Evolutionary conservation across 2,797 vertebrate genomes (phyloP).

Genomic region (Chromis chromis): DNA sequence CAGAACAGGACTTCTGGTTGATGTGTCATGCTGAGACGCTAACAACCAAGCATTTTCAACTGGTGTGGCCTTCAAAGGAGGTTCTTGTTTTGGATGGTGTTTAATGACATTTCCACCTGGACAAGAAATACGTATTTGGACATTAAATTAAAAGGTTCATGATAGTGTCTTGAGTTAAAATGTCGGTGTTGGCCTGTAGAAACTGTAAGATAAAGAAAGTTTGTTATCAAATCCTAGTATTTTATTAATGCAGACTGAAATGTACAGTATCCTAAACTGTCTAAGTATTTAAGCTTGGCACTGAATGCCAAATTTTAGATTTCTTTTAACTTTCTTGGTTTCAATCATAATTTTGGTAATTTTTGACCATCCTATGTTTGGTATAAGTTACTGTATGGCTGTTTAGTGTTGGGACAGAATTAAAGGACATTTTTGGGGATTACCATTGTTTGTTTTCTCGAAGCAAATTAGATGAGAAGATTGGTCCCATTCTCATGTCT

Average conservation of each 20-base stretch:
- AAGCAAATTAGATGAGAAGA: background rate
- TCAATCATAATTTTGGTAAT: background rate
- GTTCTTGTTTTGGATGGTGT: background rate
- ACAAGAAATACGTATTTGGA: background rate
- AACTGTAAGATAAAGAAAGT: background rate
- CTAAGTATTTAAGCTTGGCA: background rate
- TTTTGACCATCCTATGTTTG: too few relatives aligned
- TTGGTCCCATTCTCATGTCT: background rate
- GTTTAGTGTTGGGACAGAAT: too few relatives aligned
- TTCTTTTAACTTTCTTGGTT: background rate
- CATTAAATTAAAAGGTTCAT: background rate
- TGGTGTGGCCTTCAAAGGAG: background rate
- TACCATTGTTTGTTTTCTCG: background rate
- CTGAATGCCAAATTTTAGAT: too few relatives aligned
- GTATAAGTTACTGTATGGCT: too few relatives aligned
- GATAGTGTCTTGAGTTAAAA: too few relatives aligned
- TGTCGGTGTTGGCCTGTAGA: background rate
- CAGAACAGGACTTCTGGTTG: slow-evolving; percentile 16
- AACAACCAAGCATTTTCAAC: slow-evolving; percentile 26
- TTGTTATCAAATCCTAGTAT: background rate
- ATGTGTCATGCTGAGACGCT: background rate
- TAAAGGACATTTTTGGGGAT: background rate
- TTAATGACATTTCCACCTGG: background rate
- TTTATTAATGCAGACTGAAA: background rate
- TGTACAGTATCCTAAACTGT: background rate